These are phyloP conservation scores for Penaeus chinensis DNA, from an alignment of 1,140 invertebrate genomes.

Conservation along the genomic window DNA sequence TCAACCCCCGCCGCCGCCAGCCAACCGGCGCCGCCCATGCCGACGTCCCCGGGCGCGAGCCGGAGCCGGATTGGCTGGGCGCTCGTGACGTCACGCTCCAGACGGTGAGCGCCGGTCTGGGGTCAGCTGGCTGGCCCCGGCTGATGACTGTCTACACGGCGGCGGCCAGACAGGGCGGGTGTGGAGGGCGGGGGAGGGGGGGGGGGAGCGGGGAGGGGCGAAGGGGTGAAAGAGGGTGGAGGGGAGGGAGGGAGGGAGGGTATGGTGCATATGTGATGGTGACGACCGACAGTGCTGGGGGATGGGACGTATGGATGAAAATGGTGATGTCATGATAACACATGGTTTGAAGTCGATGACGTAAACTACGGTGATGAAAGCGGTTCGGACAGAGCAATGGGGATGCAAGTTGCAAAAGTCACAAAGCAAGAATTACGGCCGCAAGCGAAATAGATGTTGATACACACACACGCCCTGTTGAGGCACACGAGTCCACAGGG, in stretches of 20 bases:
- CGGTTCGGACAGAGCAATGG: too few species aligned
- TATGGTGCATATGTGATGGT: conserved; percentile 2
- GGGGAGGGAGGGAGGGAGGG: conserved; percentile 7
- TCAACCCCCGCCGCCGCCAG: conserved; percentile 36
- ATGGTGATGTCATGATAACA: too few species aligned
- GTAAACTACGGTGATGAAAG: too few species aligned
- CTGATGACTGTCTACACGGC: conserved; percentile 51
- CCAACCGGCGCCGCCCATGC: conserved; percentile 28
- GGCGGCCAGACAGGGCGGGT: conserved; percentile 50
- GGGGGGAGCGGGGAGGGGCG: neutral
- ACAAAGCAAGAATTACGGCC: too few species aligned
- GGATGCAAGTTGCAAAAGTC: too few species aligned
- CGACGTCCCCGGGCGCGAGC: conserved; percentile 21
- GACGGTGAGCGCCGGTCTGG: conserved; percentile 54
- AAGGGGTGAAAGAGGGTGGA: neutral
- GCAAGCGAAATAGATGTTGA: too few species aligned
- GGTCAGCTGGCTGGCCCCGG: conserved; percentile 32
- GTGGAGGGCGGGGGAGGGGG: neutral
- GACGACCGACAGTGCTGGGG: conserved; percentile 5
- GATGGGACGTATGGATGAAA: neutral
- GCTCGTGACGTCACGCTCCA: conserved; percentile 44
- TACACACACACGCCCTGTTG: too few species aligned
- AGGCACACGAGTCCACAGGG: too few species aligned
- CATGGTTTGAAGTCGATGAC: too few species aligned
- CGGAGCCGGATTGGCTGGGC: conserved; percentile 14